phyloP scores from a whole-genome alignment of 2,113 vertebrate genomes.

The Erinaceus europaeus region DNA sequence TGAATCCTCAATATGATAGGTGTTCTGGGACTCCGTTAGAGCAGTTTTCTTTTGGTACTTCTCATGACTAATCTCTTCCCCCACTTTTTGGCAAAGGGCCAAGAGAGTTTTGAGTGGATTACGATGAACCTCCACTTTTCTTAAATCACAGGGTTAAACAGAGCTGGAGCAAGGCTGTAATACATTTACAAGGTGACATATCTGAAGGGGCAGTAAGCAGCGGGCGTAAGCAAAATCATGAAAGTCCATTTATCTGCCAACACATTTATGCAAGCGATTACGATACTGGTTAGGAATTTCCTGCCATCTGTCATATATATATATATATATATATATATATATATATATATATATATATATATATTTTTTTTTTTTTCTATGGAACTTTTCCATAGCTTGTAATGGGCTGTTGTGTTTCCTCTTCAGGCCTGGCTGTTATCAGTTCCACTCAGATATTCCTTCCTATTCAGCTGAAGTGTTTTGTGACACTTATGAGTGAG shows the following conservation, averaged over 20 bases:
- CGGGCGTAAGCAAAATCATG: slow-evolving; percentile 47
- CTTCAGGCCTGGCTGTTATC: slow-evolving; percentile 56
- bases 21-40: slow-evolving; percentile 3
- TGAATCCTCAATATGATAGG: background rate
- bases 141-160: background rate
- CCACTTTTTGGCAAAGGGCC: slow-evolving; percentile 12
- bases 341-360: too few species aligned
- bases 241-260: slow-evolving; percentile 65
- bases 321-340: too few species aligned
- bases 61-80: background rate
- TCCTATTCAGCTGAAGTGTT: slow-evolving; percentile 47
- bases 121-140: slow-evolving; percentile 9
- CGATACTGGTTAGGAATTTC: slow-evolving; percentile 68
- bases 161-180: background rate
- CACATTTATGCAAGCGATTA: slow-evolving; percentile 61
- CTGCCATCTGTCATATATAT: slow-evolving; percentile 55
- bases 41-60: slow-evolving; percentile 30
- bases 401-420: slow-evolving; percentile 45
- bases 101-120: slow-evolving; percentile 28
- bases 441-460: slow-evolving; percentile 59
- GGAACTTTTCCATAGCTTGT: slow-evolving; percentile 60
- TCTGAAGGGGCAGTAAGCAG: background rate
- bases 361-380: slow-evolving; percentile 32
- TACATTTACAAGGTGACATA: slow-evolving; percentile 20
- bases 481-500: slow-evolving; percentile 51